These are phyloP conservation scores for Pseudochaenichthys georgianus DNA, from an alignment of 2,797 vertebrate species.

Conservation along the genomic window DNA sequence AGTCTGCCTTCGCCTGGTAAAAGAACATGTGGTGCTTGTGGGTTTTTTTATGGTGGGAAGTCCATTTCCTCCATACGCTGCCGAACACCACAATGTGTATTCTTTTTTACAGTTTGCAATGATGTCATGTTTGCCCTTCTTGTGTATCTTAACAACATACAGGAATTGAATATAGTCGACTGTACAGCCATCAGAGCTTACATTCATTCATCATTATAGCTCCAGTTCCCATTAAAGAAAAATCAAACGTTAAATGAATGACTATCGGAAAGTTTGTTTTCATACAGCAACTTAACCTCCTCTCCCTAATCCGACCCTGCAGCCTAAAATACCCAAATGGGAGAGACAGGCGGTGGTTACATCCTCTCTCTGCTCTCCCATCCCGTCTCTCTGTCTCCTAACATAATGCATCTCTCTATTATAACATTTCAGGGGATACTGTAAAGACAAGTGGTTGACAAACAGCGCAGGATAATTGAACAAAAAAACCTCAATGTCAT, in stretches of 20 bases:
- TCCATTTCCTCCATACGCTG: conserved; percentile 52
- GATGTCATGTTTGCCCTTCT: conserved; percentile 8
- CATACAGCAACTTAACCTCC: conserved; percentile 15
- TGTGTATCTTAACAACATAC: background rate
- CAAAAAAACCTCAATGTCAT: conserved; percentile 55
- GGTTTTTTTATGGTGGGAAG: conserved; percentile 47
- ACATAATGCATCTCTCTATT: background rate
- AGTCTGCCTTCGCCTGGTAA: conserved; percentile 42
- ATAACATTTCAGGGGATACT: conserved; percentile 6
- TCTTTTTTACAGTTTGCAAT: conserved; percentile 7
- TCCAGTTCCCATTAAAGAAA: conserved; percentile 1
- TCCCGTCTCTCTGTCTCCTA: conserved; percentile 1
- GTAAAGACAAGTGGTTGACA: conserved; percentile 21
- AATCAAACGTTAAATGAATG: conserved; percentile 21
- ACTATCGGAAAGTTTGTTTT: conserved; percentile 45
- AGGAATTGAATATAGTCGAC: background rate
- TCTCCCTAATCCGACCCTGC: conserved; percentile 38
- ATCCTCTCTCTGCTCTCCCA: conserved; percentile 12
- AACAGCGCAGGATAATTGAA: conserved; percentile 44
- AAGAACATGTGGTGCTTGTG: conserved; percentile 63
- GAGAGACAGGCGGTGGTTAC: conserved; percentile 32
- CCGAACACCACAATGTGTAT: conserved; percentile 18
- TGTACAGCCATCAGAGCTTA: background rate
- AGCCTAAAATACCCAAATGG: conserved; percentile 47
- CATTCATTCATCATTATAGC: conserved; percentile 1